phyloP scores from a whole-genome alignment of 2,888 invertebrate genomes.

The Allacma fusca region DNA sequence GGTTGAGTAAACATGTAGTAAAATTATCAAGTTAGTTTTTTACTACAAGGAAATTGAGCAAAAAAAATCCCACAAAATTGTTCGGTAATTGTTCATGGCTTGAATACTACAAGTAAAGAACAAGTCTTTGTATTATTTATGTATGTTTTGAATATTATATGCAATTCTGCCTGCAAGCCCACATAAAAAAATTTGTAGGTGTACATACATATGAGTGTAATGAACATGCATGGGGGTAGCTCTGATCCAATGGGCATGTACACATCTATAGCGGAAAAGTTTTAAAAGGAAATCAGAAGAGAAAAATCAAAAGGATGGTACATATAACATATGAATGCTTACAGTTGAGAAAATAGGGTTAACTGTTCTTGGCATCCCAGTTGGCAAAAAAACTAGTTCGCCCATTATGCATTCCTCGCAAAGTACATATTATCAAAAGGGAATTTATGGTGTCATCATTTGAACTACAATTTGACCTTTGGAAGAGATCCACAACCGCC shows the following conservation, averaged over 20 bases:
- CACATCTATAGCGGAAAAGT: not conserved
- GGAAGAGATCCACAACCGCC: slow-evolving; percentile 27
- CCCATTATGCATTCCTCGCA: slow-evolving; percentile 22
- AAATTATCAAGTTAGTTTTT: not conserved
- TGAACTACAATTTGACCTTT: slow-evolving; percentile 30
- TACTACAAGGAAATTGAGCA: too few relatives aligned
- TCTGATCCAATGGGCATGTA: not conserved
- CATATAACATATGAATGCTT: slow-evolving; percentile 31
- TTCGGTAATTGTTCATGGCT: too few relatives aligned
- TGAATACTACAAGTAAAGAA: too few relatives aligned
- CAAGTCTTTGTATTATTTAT: too few relatives aligned
- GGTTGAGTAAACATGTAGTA: not conserved
- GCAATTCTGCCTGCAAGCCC: too few relatives aligned
- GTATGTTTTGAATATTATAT: too few relatives aligned
- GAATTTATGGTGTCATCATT: slow-evolving; percentile 30
- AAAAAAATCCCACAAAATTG: too few relatives aligned
- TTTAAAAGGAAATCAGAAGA: not conserved
- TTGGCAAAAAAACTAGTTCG: slow-evolving; percentile 19
- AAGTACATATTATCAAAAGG: slow-evolving; percentile 9
- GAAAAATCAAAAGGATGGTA: slow-evolving; percentile 13
- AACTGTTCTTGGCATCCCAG: slow-evolving; percentile 26
- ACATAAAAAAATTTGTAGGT: not conserved
- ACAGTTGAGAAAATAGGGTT: slow-evolving; percentile 31
- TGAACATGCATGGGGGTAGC: too few relatives aligned
- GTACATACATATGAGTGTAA: not conserved